Evolutionary conservation across 1,140 invertebrate genomes (phyloP), one percentile per base, ranked within the genome.

Genomic region (Macrocentrus cingulum): DNA sequence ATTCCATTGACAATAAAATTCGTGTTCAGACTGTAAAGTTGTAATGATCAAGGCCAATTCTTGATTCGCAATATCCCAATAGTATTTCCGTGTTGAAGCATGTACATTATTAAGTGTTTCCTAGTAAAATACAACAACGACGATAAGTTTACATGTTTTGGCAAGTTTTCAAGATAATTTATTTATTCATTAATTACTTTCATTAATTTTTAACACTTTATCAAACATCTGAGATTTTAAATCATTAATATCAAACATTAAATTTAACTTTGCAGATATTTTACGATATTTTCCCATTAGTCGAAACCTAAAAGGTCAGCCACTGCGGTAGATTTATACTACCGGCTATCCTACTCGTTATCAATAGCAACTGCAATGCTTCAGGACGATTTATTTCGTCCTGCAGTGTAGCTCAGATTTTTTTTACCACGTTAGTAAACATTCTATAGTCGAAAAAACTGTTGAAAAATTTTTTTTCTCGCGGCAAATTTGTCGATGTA

Each of bases 71-170:
- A 59, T 67, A 63, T 60, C 59, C 59, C 60, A 60, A 64, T 66
- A n/a, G n/a, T 69, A 72, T 74, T 75, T 76, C 73, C 73, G 73
- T 72, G 66, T 76, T 64, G 64, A 66, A 19, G 11, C 23, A 65
- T 60, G 74, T 75, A 72, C 68, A 76, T 76, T 74, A 76, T 76
- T 73, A 70, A 75, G 68, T 60, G 74, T 76, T 76, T 75, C 72
- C 70, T 76, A 70, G 72, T 71, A 69, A 60, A 58, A 18, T 19
- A 22, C 23, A 11, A 15, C 1, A 45, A 20, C 15, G 16, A 13
- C n/a, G n/a, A n/a, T n/a, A 25, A 13, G n/a, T 15, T 19, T 8
- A 23, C 18, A 41, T 16, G 8, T 32, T 23, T 41, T 19, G 52
- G 23, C 39, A 11, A 22, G 11, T 2, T 46, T 6, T 11, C 44